These are phyloP conservation scores for Tautogolabrus adspersus DNA, from an alignment of 2,113 vertebrate genomes.

Conservation along the genomic window DNA sequence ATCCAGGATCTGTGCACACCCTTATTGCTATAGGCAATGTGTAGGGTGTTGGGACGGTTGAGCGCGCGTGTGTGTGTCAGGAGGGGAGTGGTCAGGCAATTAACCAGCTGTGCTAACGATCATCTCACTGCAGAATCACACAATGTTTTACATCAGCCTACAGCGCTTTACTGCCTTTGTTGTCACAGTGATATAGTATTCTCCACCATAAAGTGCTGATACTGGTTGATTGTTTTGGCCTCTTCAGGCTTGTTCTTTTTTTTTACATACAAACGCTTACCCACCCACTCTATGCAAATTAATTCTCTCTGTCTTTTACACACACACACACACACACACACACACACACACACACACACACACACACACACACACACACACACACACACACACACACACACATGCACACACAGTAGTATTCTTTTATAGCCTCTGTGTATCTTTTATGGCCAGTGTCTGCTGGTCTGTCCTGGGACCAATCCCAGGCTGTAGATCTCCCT, in stretches of 20 bases:
- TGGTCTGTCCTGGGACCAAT: constrained; percentile 65
- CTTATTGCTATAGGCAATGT: neutral
- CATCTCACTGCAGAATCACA: constrained; percentile 72
- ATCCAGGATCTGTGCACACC: neutral
- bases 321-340: constrained; percentile 2
- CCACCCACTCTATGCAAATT: constrained; percentile 40
- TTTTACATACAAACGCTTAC: constrained; percentile 29
- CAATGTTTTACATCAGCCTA: constrained; percentile 74
- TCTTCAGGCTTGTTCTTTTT: constrained; percentile 50
- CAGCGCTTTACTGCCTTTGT: constrained; percentile 80
- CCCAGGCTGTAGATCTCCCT: constrained; percentile 62
- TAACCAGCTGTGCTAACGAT: constrained; percentile 81
- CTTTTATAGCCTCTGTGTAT: constrained; percentile 69
- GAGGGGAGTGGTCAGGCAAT: constrained; percentile 70
- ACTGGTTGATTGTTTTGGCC: constrained; percentile 76
- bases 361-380: constrained; percentile 21
- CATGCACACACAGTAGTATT: constrained; percentile 25
- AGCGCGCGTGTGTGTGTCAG: constrained; percentile 34
- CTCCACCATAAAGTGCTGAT: constrained; percentile 74
- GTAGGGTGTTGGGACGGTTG: constrained; percentile 4
- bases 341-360: constrained; percentile 5
- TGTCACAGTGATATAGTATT: constrained; percentile 77
- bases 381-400: constrained; percentile 13
- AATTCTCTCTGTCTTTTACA: constrained; percentile 25
- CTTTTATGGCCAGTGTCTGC: constrained; percentile 72